Evolutionary conservation across 23 tunicate species (phyloP), one percentile per base, ranked within the genome.

Genomic region (Halocynthia aurantium): DNA sequence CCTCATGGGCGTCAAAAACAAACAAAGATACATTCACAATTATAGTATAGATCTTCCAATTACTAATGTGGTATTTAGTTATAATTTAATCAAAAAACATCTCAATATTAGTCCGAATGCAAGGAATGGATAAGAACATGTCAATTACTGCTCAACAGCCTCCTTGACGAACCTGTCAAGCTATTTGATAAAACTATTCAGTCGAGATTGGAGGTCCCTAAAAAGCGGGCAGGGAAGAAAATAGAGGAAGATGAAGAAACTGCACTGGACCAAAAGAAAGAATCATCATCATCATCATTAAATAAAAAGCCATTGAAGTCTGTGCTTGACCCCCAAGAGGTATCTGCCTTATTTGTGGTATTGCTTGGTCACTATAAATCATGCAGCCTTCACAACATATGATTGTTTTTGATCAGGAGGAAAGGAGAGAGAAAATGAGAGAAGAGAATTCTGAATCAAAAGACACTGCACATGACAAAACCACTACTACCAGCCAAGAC

Each of bases 121-220:
- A 68, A 67, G 22, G 95, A 88, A 65, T 88, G 95, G 95, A 88
- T 88, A 6, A 75, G 77, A 57, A 83, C 80, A 44, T 73, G 88
- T 52, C 84, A 83, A 20, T 31, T 88, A 51, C 72, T 83, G 9
- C 84, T 88, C 18, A 69, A 69, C 66, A 55, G 77, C 9, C 13
- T 65, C 7, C 70, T 69, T 6, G 51, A 55, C 8, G 70, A 69
- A 51, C 70, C 77, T 18, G 67, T 77, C 6, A 53, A 6, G 22
- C 58, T 84, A 6, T 65, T 84, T 11, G 71, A 62, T 51, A 55
- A 63, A 61, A 62, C 71, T 22, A 68, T 66, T 21, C 58, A 68
- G 18, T 56, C 74, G 52, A 79, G 83, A 21, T 9, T 64, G 9
- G 55, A 51, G 76, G 75, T 22, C 61, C 64, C 12, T 53, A 57